Conservation (phyloP, 30 jellyfish, hydroid and myxozoan species). For the Hydra vulgaris region DNA sequence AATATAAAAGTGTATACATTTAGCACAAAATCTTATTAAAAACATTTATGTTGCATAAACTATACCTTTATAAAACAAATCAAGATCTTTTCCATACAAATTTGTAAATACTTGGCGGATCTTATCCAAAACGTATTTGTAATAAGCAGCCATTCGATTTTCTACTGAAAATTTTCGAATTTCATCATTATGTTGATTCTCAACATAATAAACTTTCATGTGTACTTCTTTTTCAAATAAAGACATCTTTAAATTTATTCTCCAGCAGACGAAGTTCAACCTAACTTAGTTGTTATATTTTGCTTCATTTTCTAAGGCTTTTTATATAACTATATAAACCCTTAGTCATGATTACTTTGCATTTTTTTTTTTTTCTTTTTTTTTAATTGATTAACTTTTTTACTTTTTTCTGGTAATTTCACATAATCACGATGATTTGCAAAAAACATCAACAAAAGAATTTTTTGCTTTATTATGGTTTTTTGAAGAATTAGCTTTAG, state of each 20-base stretch:
- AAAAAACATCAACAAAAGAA: no score
- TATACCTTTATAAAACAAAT: slow-evolving; percentile 75
- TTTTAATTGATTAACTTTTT: no score
- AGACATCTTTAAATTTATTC: background rate
- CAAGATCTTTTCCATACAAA: slow-evolving; percentile 58
- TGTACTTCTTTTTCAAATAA: background rate
- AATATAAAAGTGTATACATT: background rate
- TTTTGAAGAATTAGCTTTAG: no score
- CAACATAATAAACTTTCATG: background rate
- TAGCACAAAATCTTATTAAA: background rate
- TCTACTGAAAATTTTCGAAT: slow-evolving; percentile 72
- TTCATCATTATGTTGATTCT: slow-evolving; percentile 23
- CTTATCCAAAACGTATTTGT: slow-evolving; percentile 60
- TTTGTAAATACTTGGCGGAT: slow-evolving; percentile 72
- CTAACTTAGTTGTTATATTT: no score
- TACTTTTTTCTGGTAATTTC: no score
- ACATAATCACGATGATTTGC: no score
- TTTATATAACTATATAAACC: no score
- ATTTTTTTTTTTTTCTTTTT: no score
- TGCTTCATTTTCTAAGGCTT: no score
- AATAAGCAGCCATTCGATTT: slow-evolving; percentile 58
- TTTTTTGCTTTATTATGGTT: no score
- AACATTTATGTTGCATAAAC: background rate
- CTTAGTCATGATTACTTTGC: no score
- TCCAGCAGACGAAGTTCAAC: no score